Evolutionary conservation across 2,113 vertebrate species (phyloP).

Genomic region (Cebidichthys violaceus): DNA sequence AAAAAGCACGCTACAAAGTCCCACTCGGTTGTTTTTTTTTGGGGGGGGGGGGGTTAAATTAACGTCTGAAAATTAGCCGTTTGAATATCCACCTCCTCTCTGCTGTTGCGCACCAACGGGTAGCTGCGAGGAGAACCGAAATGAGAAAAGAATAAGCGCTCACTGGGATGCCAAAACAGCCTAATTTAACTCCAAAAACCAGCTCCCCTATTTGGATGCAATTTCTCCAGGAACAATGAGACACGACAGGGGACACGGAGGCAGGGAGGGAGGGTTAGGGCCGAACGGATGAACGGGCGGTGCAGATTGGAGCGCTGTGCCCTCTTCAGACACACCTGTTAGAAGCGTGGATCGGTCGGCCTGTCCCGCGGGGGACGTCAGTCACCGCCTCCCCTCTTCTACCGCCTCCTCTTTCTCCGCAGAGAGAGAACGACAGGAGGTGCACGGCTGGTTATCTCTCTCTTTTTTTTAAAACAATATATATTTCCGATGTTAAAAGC

Average conservation of each 20-base stretch:
- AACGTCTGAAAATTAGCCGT: slow-evolving; percentile 21
- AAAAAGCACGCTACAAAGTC: neutral
- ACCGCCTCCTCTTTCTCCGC: slow-evolving; percentile 38
- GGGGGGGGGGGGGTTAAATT: too few relatives aligned
- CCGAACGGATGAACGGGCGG: slow-evolving; percentile 9
- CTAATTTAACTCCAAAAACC: neutral
- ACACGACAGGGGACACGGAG: neutral
- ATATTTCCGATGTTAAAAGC: neutral
- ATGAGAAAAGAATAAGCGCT: neutral
- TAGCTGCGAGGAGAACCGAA: neutral
- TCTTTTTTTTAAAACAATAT: neutral
- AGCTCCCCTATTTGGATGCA: neutral
- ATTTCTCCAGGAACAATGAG: slow-evolving; percentile 31
- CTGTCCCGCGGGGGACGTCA: slow-evolving; percentile 79
- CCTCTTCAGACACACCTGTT: slow-evolving; percentile 82
- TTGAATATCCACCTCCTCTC: slow-evolving; percentile 20
- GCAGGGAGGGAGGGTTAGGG: neutral
- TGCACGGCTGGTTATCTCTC: neutral
- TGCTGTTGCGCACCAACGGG: slow-evolving; percentile 26
- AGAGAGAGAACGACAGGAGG: neutral
- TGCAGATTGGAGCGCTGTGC: slow-evolving; percentile 20
- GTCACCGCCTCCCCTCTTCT: slow-evolving; percentile 56
- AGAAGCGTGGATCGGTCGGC: slow-evolving; percentile 72
- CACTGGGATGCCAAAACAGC: neutral
- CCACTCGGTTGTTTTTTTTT: neutral